phyloP scores from a whole-genome alignment of 2,888 invertebrate species.

The Clepsis dumicolana region DNA sequence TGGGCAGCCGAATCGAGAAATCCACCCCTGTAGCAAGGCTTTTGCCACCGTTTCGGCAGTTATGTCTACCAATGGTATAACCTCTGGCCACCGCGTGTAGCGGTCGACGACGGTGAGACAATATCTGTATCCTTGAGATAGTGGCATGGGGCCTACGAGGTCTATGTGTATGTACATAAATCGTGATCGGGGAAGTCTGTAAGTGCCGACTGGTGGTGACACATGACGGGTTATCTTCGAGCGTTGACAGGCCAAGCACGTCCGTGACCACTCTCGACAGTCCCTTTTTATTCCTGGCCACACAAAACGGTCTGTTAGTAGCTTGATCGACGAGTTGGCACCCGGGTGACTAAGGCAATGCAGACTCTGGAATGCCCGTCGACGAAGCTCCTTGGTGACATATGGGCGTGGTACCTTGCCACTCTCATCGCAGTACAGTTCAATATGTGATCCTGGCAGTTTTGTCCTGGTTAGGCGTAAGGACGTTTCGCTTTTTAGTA shows the following conservation, averaged over 20 bases:
- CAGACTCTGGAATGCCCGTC: background rate
- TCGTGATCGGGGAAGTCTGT: background rate
- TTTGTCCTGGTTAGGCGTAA: slow-evolving; percentile 35
- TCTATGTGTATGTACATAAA: background rate
- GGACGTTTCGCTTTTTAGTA: slow-evolving; percentile 27
- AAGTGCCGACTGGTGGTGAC: background rate
- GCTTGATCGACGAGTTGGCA: slow-evolving; percentile 14
- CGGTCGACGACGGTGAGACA: background rate
- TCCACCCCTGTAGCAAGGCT: background rate
- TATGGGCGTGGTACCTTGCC: slow-evolving; percentile 16
- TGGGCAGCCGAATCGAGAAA: background rate
- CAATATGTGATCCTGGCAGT: slow-evolving; percentile 24
- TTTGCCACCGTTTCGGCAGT: background rate
- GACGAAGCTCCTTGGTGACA: background rate
- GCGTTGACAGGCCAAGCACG: slow-evolving; percentile 58
- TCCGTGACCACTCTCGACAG: slow-evolving; percentile 54
- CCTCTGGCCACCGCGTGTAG: background rate
- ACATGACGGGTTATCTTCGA: background rate
- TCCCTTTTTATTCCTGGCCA: slow-evolving; percentile 63
- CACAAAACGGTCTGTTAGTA: slow-evolving; percentile 58
- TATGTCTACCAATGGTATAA: background rate
- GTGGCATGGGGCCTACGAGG: background rate
- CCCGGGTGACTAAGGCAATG: background rate
- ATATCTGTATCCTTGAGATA: background rate
- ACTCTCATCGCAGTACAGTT: slow-evolving; percentile 38